Base-by-base conservation (phyloP, 1,140 invertebrate species). In the Drosophila auraria region DNA sequence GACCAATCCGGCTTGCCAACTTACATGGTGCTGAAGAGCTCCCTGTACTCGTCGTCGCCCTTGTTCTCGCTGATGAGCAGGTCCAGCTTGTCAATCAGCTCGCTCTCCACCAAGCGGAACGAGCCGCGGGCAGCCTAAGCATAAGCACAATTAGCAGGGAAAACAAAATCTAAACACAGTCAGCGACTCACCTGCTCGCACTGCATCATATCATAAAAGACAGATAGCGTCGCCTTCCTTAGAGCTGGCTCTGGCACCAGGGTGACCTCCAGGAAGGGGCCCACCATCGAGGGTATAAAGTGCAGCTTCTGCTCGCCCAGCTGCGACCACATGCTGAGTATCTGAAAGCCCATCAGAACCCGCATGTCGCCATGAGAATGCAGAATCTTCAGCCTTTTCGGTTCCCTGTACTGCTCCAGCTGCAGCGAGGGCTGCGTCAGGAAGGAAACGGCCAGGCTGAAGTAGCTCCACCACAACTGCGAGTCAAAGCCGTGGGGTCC, bases 141-240 rank as follows among this genome's bases (percentile, higher is more conserved):
- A 47, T n/a, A 33, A 25, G 20, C 5, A 38, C 12, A 49, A 71
- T 40, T 30, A 49, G 1, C 40, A 15, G 12, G 30, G 25, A 12
- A 4, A 12, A 15, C 42, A 12, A n/a, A n/a, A n/a, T n/a, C n/a
- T n/a, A n/a, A n/a, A n/a, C n/a, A n/a, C n/a, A n/a, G n/a, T n/a
- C n/a, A n/a, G n/a, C 9, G 8, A 33, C 73, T 65, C 71, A 96
- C 95, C 68, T 98, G 96, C 91, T 99, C 98, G 90, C 96, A 97
- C 75, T 98, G 97, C 97, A 99, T 98, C 96, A 99, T 98, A 89
- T 99, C 98, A 90, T 99, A 99, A 83, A 99, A 98, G 33, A 99
- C 98, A 11, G 97, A 97, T 17, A 99, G 94, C 0, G 98, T 99
- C 0, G 97, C 97, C 87, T 98, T 97, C 7, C 98, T 94, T 17